phyloP scores from a whole-genome alignment of 2,113 vertebrate genomes.

The Chionodraco myersi region DNA sequence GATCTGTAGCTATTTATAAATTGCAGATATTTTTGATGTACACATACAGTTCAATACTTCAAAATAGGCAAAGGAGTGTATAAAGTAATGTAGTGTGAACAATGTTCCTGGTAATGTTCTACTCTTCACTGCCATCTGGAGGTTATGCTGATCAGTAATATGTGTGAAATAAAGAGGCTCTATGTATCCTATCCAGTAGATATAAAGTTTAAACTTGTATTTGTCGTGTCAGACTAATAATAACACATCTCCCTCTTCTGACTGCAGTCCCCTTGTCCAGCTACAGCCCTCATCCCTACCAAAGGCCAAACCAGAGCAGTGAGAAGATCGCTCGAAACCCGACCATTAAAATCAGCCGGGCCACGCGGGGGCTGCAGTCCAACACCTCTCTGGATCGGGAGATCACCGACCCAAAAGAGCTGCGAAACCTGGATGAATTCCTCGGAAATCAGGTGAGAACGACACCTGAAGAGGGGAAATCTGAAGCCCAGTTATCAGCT shows the following conservation, averaged over 20 bases:
- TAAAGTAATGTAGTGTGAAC: too few relatives aligned
- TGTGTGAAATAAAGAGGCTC: neutral
- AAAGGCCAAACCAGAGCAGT: slow-evolving; percentile 61
- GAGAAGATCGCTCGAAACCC: slow-evolving; percentile 68
- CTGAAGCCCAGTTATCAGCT: too few relatives aligned
- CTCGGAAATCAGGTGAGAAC: slow-evolving; percentile 91
- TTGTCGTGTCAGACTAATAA: neutral
- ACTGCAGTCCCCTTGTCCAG: slow-evolving; percentile 59
- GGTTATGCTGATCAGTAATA: neutral
- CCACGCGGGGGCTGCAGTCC: slow-evolving; percentile 86
- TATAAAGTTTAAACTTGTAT: neutral
- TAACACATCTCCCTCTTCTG: neutral
- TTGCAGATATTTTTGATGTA: neutral
- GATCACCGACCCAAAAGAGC: slow-evolving; percentile 90
- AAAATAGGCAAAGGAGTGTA: too few relatives aligned
- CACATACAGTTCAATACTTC: too few relatives aligned
- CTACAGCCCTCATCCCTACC: slow-evolving; percentile 53
- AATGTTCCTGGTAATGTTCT: neutral
- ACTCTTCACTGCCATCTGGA: slow-evolving; percentile 45
- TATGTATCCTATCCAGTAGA: neutral
- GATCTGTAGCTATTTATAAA: neutral
- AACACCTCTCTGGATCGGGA: slow-evolving; percentile 85
- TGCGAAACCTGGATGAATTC: slow-evolving; percentile 94
- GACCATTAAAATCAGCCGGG: slow-evolving; percentile 90
- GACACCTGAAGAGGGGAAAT: too few relatives aligned